phyloP scores from a whole-genome alignment of 2,888 invertebrate genomes.

The Cephus spinipes region DNA sequence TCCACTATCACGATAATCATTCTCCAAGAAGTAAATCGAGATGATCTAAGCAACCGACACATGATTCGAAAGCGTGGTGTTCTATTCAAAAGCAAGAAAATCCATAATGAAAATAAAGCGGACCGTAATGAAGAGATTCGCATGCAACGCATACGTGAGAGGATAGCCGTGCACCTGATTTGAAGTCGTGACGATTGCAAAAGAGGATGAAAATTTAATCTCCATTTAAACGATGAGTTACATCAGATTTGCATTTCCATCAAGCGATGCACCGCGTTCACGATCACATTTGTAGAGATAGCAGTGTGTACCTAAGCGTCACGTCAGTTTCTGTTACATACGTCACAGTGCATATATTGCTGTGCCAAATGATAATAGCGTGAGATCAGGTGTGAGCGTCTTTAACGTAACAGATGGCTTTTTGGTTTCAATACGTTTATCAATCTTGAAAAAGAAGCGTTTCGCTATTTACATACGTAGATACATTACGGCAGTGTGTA shows the following conservation, averaged over 20 bases:
- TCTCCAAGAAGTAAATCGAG: not conserved
- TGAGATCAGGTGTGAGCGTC: not conserved
- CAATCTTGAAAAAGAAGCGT: not conserved
- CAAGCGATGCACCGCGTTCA: not conserved
- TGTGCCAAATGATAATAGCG: not conserved
- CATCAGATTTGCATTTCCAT: not conserved
- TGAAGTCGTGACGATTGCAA: not conserved
- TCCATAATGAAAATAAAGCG: not conserved
- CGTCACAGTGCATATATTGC: not conserved
- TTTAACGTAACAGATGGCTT: not conserved
- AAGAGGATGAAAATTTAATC: not conserved
- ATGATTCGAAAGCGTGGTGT: not conserved
- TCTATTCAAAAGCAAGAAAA: not conserved
- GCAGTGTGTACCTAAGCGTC: not conserved
- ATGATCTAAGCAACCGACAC: not conserved
- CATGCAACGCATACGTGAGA: not conserved
- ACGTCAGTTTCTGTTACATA: not conserved
- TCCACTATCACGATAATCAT: too few relatives aligned
- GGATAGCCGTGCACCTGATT: not conserved
- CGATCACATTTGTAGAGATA: not conserved
- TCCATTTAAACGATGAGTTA: not conserved
- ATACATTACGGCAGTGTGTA: not conserved
- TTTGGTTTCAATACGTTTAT: not conserved
- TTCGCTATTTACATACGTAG: not conserved
- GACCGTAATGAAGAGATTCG: not conserved